Percentiles rank a stretch among this genome's conserved stretches.
Evolutionary conservation across 2,797 vertebrate species (phyloP).

Genomic region (Helicolenus hilgendorfi): DNA sequence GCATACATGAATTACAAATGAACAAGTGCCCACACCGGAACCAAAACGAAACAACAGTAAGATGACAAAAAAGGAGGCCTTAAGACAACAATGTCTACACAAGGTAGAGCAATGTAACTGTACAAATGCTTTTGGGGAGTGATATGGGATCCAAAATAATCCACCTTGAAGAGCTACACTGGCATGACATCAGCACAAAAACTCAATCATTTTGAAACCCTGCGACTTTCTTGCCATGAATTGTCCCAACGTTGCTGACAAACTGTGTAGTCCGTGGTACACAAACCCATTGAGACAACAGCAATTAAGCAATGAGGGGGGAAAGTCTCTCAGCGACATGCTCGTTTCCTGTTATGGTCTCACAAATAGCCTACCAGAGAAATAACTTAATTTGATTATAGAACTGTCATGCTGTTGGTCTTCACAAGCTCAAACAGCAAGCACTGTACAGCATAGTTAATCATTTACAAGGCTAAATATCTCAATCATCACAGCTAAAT

Average conservation of each 20-base stretch:
- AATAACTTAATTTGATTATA: conserved; percentile 64
- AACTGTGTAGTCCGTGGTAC: background rate
- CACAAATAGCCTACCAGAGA: conserved; percentile 64
- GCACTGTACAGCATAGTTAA: conserved; percentile 84
- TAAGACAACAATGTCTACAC: conserved; percentile 75
- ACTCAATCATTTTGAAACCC: conserved; percentile 5
- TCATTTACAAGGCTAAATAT: conserved; percentile 87
- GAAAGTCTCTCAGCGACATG: conserved; percentile 61
- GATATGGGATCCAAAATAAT: background rate
- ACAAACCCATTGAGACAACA: conserved; percentile 49
- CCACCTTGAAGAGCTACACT: conserved; percentile 33
- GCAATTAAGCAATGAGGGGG: conserved; percentile 31
- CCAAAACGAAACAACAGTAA: conserved; percentile 61
- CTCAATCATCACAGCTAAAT: conserved; percentile 75
- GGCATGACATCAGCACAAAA: conserved; percentile 2
- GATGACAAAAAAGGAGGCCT: conserved; percentile 79
- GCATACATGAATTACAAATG: conserved; percentile 81
- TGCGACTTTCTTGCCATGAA: conserved; percentile 11
- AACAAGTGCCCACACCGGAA: conserved; percentile 76
- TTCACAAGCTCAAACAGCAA: conserved; percentile 86
- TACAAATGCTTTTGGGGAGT: conserved; percentile 60
- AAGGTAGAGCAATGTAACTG: conserved; percentile 56
- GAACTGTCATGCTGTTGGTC: conserved; percentile 83
- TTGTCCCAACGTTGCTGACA: conserved; percentile 2
- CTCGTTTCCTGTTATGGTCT: conserved; percentile 65